Evolutionary conservation across 1,140 invertebrate species (phyloP).

Genomic region (Polypedilum pembai): DNA sequence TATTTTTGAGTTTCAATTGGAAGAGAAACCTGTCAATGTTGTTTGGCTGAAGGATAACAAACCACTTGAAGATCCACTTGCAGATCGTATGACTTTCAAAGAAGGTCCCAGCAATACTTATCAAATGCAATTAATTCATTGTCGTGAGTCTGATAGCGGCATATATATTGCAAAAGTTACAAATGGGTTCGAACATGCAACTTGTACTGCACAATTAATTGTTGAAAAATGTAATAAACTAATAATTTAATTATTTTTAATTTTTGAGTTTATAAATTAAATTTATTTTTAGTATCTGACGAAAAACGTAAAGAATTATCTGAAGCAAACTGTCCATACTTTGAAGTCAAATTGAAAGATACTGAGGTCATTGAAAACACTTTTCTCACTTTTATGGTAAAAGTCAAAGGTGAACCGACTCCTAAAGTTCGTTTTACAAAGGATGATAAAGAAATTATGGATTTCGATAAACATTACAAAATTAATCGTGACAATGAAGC

Average conservation of each 20-base stretch:
- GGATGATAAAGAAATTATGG: conserved; percentile 63
- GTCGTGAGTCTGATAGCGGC: conserved; percentile 72
- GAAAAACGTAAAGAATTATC: conserved; percentile 62
- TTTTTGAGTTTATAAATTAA: not conserved
- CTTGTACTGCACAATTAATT: conserved; percentile 74
- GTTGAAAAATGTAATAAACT: conserved; percentile 67
- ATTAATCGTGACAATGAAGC: conserved; percentile 68
- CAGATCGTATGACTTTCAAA: conserved; percentile 62
- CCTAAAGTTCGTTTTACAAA: conserved; percentile 81
- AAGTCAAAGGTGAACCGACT: conserved; percentile 77
- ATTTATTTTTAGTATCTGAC: conserved; percentile 51
- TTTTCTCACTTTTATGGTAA: conserved; percentile 81
- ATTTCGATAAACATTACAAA: conserved; percentile 60
- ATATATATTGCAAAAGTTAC: conserved; percentile 86
- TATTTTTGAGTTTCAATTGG: conserved; percentile 71
- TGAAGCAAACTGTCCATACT: conserved; percentile 67
- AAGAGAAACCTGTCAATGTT: conserved; percentile 52
- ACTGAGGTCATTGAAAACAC: conserved; percentile 81
- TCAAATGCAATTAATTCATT: conserved; percentile 71
- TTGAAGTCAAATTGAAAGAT: conserved; percentile 74
- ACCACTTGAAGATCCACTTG: conserved; percentile 64
- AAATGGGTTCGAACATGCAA: conserved; percentile 68
- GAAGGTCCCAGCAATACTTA: conserved; percentile 49
- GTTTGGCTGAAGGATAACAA: conserved; percentile 88
- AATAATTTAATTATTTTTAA: conserved; percentile 31